phyloP scores from a whole-genome alignment of 2,888 invertebrate species.

The Hermaeophaga mercurialis region DNA sequence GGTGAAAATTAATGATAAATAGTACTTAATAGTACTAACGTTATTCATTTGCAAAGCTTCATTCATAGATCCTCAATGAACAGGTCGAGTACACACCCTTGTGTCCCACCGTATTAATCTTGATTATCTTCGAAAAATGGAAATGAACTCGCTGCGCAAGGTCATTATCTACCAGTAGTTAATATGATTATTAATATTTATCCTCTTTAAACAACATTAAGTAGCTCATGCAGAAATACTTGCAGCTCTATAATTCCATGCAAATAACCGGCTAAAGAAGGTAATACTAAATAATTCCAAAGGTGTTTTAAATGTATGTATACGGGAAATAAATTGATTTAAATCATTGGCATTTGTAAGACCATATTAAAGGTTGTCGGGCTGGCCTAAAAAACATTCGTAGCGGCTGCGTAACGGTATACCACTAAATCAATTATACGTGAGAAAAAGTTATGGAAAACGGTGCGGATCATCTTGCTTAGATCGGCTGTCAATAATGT shows the following conservation, averaged over 20 bases:
- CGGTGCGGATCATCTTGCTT: slow-evolving; percentile 3
- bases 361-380: slow-evolving; percentile 26
- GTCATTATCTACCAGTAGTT: slow-evolving; percentile 27
- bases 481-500: slow-evolving; percentile 9
- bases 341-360: slow-evolving; percentile 29
- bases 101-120: slow-evolving; percentile 6
- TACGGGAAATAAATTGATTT: slow-evolving; percentile 34
- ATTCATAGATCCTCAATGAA: slow-evolving; percentile 21
- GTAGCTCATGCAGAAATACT: slow-evolving; percentile 32
- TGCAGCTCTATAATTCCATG: slow-evolving; percentile 35
- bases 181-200: slow-evolving; percentile 30
- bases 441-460: slow-evolving; percentile 12
- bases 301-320: slow-evolving; percentile 32
- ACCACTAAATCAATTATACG: slow-evolving; percentile 4
- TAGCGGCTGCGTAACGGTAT: slow-evolving; percentile 21
- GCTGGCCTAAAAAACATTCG: slow-evolving; percentile 13
- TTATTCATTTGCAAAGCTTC: slow-evolving; percentile 5
- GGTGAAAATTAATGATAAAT: too few species aligned
- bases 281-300: slow-evolving; percentile 33
- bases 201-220: slow-evolving; percentile 31
- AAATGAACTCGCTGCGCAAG: slow-evolving; percentile 10
- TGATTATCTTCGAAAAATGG: slow-evolving; percentile 5
- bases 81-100: slow-evolving; percentile 12
- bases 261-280: slow-evolving; percentile 33
- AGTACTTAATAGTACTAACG: not conserved